Evolutionary conservation across 1,140 invertebrate genomes (phyloP), one percentile per base, ranked within the genome.

Genomic region (Macrostomum lignano): DNA sequence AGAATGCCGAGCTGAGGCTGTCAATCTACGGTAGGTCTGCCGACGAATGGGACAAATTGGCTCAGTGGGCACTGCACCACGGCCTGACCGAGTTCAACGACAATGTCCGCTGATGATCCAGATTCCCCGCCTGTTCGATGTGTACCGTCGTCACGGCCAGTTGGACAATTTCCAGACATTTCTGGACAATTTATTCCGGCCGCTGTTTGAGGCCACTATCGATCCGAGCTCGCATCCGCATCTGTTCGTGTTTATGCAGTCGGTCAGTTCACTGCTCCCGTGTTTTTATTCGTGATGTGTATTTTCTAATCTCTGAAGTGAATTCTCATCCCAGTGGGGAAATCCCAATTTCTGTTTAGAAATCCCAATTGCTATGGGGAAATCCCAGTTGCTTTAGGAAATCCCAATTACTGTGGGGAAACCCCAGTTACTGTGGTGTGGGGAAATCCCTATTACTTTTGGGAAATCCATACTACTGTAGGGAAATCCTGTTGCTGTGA

Each of bases 31-130:
- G 91, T 9, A 76, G 86, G 50, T 74, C 64, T 36, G 62, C 64
- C 1, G 69, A 77, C 42, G 91, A 98, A 52, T 98, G 88, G 88
- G 76, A 82, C 47, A 86, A 82, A 49, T 55, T 98, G 36, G 86
- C 88, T 4, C 72, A 73, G 43, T 59, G 56, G 56, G 51, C 49
- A 7, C 42, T 55, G 7, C n/a, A n/a, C n/a, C n/a, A n/a, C n/a
- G n/a, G n/a, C 37, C 31, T 2, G 39, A 55, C 38, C 36, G 77
- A 49, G 74, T 91, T 1, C 74, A 81, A 49, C 1, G 70, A 81
- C 49, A 93, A 93, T 51, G 73, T 93, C 36, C 69, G 81, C 37
- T 94, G 84, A 64, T 94, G 10, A 81, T 94, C 47, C 84, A 94
- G 62, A 74, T 93, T 43, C 84, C 84, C 2, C 63, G 86, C 34